These are phyloP conservation scores for Athene cunicularia DNA, from an alignment of 2,113 vertebrate species.

Conservation along the genomic window DNA sequence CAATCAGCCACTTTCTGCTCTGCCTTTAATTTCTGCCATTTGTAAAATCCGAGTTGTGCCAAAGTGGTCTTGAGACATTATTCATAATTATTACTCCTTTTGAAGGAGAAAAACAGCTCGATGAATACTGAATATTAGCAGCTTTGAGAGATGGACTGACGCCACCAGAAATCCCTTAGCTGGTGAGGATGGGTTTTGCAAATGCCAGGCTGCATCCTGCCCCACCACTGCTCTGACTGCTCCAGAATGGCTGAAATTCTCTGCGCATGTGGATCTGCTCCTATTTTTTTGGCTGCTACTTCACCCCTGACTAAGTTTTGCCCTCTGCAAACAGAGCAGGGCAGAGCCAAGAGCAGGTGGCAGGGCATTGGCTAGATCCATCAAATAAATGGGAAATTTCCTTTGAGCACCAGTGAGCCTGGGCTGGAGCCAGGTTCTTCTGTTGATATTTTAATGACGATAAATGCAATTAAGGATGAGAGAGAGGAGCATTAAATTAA, in stretches of 20 bases:
- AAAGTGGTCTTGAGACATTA: not conserved
- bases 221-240: not conserved
- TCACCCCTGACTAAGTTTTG: not conserved
- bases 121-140: not conserved
- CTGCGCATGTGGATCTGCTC: not conserved
- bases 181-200: accelerated
- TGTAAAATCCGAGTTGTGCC: not conserved
- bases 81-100: constrained; percentile 2
- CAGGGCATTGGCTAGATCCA: not conserved
- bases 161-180: not conserved
- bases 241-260: not conserved
- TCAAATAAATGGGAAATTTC: constrained; percentile 44
- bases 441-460: constrained; percentile 53
- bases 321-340: constrained; percentile 8
- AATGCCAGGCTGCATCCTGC: not conserved
- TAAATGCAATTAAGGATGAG: constrained; percentile 46
- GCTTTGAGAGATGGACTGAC: not conserved
- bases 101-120: not conserved
- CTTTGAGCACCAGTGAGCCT: constrained; percentile 12
- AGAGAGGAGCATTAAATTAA: constrained; percentile 37
- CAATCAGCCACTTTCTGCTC: not conserved
- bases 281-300: not conserved
- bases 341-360: constrained; percentile 52
- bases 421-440: constrained; percentile 42
- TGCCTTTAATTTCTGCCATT: not conserved